A percentile compares a stretch with the other conserved stretches of the same genome.
These are phyloP conservation scores for Porphyrio hochstetteri DNA, from an alignment of 2,113 vertebrate species.

Conservation along the genomic window DNA sequence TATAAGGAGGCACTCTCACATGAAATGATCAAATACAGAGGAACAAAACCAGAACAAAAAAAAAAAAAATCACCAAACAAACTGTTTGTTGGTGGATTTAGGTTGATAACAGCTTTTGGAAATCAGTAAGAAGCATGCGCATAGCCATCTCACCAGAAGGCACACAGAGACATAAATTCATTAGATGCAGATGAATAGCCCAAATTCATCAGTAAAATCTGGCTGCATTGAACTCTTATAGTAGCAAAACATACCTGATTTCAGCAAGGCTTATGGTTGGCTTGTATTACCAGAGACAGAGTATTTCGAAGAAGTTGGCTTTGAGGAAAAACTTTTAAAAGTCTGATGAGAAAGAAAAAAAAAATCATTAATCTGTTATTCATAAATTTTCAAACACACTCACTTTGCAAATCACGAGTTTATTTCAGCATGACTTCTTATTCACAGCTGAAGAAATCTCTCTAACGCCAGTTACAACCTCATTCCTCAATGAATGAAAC, in stretches of 20 bases:
- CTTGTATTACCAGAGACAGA: not conserved
- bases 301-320: not conserved
- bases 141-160: not conserved
- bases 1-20: not conserved
- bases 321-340: not conserved
- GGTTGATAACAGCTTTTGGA: not conserved
- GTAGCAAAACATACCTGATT: not conserved
- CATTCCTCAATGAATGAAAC: not conserved
- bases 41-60: not conserved
- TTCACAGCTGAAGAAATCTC: not conserved
- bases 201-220: not conserved
- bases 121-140: not conserved
- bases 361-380: not conserved
- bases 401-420: not conserved
- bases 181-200: not conserved
- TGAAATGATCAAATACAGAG: not conserved
- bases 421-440: not conserved
- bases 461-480: not conserved
- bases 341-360: not conserved
- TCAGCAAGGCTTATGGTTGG: not conserved
- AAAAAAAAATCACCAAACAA: not conserved
- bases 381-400: not conserved
- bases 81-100: not conserved
- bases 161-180: not conserved
- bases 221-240: not conserved